A percentile compares a stretch with the other conserved stretches of the same genome.
These are phyloP conservation scores for Agrypnus murinus DNA, from an alignment of 2,888 invertebrate species.

Conservation along the genomic window DNA sequence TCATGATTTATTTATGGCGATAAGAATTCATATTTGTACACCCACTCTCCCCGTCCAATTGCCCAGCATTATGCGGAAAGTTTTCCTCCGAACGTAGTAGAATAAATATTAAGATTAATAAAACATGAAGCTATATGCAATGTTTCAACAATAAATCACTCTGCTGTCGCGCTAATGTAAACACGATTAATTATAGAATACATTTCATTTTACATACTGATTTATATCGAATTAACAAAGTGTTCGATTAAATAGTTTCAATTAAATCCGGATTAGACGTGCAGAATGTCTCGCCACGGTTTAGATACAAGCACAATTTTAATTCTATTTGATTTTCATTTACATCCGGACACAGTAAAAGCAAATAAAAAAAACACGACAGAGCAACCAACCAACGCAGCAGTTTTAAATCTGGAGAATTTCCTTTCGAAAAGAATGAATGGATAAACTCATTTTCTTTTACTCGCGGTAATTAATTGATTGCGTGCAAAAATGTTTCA, in stretches of 20 bases:
- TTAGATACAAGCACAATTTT: background rate
- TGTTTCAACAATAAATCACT: slow-evolving; percentile 56
- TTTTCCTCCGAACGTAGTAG: slow-evolving; percentile 51
- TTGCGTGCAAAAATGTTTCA: slow-evolving; percentile 1
- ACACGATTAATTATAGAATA: slow-evolving; percentile 58
- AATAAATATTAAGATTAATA: slow-evolving; percentile 56
- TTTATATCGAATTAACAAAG: slow-evolving; percentile 47
- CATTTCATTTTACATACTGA: slow-evolving; percentile 51
- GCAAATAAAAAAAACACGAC: background rate
- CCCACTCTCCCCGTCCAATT: slow-evolving; percentile 47
- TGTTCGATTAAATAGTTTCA: slow-evolving; percentile 18
- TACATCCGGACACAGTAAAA: background rate
- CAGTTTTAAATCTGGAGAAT: background rate
- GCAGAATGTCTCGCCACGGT: slow-evolving; percentile 3
- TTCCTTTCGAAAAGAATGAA: background rate
- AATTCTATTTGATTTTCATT: background rate
- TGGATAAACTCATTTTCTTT: background rate
- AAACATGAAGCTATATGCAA: slow-evolving; percentile 56
- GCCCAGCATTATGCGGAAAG: slow-evolving; percentile 54
- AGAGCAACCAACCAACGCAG: too few species aligned
- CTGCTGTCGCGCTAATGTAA: slow-evolving; percentile 54
- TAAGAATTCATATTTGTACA: slow-evolving; percentile 56
- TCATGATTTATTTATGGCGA: slow-evolving; percentile 59
- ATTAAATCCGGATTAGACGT: slow-evolving; percentile 16
- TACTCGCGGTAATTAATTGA: slow-evolving; percentile 4